Conservation (phyloP, 1,140 invertebrate species). For the Potamilus streckersoni region DNA sequence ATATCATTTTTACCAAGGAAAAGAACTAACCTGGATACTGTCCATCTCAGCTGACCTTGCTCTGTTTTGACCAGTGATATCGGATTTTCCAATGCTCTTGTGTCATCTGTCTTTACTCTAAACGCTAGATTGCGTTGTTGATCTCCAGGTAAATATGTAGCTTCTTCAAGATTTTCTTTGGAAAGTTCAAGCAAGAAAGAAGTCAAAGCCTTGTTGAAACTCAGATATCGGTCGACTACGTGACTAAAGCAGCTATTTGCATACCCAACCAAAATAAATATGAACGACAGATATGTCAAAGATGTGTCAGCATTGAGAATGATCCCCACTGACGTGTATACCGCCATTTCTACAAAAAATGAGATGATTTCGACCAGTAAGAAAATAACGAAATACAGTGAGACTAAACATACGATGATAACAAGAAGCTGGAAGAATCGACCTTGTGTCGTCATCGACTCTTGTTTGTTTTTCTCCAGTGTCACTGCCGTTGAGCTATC, state of each 20-base stretch:
- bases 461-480: conserved; percentile 6
- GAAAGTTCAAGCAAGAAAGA: conserved; percentile 8
- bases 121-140: conserved; percentile 41
- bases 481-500: not conserved
- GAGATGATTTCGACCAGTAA: conserved; percentile 36
- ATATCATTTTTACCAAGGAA: conserved; percentile 25
- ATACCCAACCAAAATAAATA: conserved; percentile 36
- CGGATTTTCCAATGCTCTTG: not conserved
- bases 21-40: conserved; percentile 5
- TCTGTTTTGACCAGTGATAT: not conserved
- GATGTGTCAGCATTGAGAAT: conserved; percentile 36
- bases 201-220: conserved; percentile 40
- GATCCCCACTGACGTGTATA: conserved; percentile 42
- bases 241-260: conserved; percentile 34
- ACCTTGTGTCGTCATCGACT: not conserved
- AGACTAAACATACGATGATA: conserved; percentile 29
- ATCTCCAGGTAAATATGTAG: conserved; percentile 17
- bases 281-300: conserved; percentile 32
- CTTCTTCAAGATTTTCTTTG: conserved; percentile 36
- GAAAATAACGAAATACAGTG: conserved; percentile 34
- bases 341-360: conserved; percentile 36
- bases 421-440: conserved; percentile 21
- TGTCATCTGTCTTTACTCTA: conserved; percentile 21
- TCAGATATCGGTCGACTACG: conserved; percentile 37
- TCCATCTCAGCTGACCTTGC: conserved; percentile 13